phyloP scores from a whole-genome alignment of 2,888 invertebrate genomes.

The Clunio marinus region DNA sequence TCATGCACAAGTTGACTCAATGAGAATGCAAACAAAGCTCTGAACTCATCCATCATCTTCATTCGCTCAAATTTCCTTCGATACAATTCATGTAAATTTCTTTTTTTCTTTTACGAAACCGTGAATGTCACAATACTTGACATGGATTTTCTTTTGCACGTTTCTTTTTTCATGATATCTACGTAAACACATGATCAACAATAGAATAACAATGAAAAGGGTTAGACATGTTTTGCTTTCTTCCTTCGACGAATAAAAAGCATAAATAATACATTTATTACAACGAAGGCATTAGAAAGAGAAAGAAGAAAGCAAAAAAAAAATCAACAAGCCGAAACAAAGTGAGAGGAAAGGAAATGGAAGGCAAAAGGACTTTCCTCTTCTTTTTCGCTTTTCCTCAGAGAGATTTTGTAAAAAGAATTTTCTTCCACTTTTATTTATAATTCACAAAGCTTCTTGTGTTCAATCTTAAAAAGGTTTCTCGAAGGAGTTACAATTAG shows the following conservation, averaged over 20 bases:
- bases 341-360: too few relatives aligned
- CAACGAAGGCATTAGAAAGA: neutral
- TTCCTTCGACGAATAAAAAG: too few relatives aligned
- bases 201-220: constrained; percentile 21
- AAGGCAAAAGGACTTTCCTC: neutral
- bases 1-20: constrained; percentile 22
- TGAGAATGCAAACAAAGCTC: constrained; percentile 9
- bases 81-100: neutral
- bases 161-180: constrained; percentile 8
- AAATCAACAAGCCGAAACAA: constrained; percentile 12
- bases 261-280: too few relatives aligned
- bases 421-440: neutral
- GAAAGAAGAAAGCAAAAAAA: neutral
- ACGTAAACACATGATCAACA: constrained; percentile 17
- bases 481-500: constrained; percentile 9
- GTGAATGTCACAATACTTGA: neutral
- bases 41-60: constrained; percentile 25
- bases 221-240: neutral
- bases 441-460: constrained; percentile 14
- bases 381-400: neutral
- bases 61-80: neutral
- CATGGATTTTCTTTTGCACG: neutral
- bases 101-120: neutral
- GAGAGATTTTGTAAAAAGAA: neutral
- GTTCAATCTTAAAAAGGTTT: too few relatives aligned